A percentile compares a stretch with the other conserved stretches of the same genome.
Conservation (phyloP, 2,797 vertebrate genomes). For the Myoxocephalus aenaeus region DNA sequence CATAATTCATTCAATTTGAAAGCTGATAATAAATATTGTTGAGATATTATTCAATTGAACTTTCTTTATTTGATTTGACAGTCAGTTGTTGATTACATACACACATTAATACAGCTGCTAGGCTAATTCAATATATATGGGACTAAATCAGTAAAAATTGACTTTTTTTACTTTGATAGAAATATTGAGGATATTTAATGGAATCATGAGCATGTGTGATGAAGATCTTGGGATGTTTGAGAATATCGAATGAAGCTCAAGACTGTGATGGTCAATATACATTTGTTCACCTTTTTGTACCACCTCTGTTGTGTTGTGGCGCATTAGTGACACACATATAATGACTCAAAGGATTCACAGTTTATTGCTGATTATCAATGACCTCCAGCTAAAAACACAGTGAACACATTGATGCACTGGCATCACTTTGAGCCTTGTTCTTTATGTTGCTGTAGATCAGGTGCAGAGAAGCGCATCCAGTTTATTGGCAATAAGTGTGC, state of each 20-base stretch:
- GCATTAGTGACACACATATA: conserved; percentile 11
- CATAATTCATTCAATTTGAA: too few species aligned
- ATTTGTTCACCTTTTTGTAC: background rate
- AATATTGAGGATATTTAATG: conserved; percentile 11
- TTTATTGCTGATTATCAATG: conserved; percentile 27
- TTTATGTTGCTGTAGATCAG: conserved; percentile 8
- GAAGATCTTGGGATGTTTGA: background rate
- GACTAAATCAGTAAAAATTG: background rate
- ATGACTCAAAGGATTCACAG: conserved; percentile 30
- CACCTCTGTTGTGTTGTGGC: conserved; percentile 14
- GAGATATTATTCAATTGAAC: too few species aligned
- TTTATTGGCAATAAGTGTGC: background rate
- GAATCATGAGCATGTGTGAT: background rate
- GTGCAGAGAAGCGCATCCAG: background rate
- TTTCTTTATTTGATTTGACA: too few species aligned
- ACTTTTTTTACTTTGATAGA: conserved; percentile 7
- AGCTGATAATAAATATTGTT: too few species aligned
- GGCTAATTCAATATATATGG: too few species aligned
- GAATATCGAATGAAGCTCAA: background rate
- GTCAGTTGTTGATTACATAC: too few species aligned
- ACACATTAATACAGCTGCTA: too few species aligned
- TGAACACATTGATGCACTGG: conserved; percentile 22
- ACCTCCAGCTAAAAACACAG: conserved; percentile 42
- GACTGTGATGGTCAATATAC: too few species aligned
- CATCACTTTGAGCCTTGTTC: conserved; percentile 10